Percentiles rank a stretch among this genome's conserved stretches.
Conservation (phyloP, 2,888 invertebrate species). For the Leucoma salicis region DNA sequence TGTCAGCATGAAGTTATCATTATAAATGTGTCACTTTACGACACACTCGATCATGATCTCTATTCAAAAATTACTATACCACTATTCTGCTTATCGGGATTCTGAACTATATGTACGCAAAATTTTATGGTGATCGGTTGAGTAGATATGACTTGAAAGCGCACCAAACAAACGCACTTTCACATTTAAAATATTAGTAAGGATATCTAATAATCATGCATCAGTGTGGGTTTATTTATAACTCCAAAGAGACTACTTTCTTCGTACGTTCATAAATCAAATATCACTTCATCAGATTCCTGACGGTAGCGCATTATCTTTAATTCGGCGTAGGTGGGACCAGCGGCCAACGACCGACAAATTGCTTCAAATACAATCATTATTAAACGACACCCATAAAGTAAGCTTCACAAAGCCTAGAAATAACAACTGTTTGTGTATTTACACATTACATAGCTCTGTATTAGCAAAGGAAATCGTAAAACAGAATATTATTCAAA, state of each 20-base stretch:
- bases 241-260: not conserved
- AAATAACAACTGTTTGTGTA: not conserved
- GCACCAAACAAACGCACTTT: no score
- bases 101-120: no score
- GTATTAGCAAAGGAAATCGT: not conserved
- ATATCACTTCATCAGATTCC: conserved; percentile 29
- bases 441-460: not conserved
- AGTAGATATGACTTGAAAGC: no score
- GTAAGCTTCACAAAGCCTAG: not conserved
- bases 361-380: conserved; percentile 31
- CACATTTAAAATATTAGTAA: no score
- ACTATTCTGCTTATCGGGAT: no score
- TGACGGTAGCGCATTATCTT: conserved; percentile 21
- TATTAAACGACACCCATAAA: conserved; percentile 21
- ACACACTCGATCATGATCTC: no score
- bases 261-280: conserved; percentile 31
- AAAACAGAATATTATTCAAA: not conserved
- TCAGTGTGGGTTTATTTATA: not conserved
- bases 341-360: conserved; percentile 34
- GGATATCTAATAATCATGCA: not conserved
- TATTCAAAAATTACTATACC: no score
- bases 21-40: no score
- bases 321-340: conserved; percentile 35
- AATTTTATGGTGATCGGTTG: no score
- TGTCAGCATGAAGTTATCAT: no score